Percentiles rank a stretch among this genome's conserved stretches.
Conservation (phyloP, 2,113 vertebrate species). For the Galemys pyrenaicus region DNA sequence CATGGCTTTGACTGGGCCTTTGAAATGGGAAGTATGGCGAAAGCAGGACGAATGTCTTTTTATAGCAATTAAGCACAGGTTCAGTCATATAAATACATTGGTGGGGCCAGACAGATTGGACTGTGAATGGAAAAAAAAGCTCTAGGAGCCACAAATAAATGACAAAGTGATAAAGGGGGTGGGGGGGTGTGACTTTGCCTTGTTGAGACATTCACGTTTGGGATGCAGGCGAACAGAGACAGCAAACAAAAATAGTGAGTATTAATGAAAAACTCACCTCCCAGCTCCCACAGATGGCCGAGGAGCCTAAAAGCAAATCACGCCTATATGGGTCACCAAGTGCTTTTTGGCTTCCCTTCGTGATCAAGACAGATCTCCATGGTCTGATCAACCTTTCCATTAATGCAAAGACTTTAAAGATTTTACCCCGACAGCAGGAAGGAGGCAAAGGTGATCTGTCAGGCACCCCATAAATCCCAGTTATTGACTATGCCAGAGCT, state of each 20-base stretch:
- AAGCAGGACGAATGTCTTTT: slow-evolving; percentile 30
- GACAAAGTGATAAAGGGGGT: neutral
- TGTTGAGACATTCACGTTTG: neutral
- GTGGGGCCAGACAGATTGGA: neutral
- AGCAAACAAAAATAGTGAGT: neutral
- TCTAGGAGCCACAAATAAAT: slow-evolving; percentile 13
- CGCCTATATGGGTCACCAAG: slow-evolving; percentile 65
- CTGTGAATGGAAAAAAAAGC: slow-evolving; percentile 35
- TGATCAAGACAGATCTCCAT: neutral
- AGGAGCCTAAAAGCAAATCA: slow-evolving; percentile 55
- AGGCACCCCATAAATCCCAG: neutral
- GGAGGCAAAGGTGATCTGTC: neutral
- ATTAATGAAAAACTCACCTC: neutral
- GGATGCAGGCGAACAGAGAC: neutral
- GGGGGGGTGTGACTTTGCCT: neutral
- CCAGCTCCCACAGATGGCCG: slow-evolving; percentile 22
- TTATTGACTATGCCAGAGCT: neutral
- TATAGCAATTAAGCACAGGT: neutral
- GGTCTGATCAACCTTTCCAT: neutral
- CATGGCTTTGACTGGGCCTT: neutral
- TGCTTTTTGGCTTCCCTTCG: slow-evolving; percentile 45
- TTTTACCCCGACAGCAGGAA: neutral
- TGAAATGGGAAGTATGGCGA: slow-evolving; percentile 2
- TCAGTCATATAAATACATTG: neutral
- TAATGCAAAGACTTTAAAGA: neutral